phyloP scores from a whole-genome alignment of 1,140 invertebrate species.

The Apolygus lucorum region DNA sequence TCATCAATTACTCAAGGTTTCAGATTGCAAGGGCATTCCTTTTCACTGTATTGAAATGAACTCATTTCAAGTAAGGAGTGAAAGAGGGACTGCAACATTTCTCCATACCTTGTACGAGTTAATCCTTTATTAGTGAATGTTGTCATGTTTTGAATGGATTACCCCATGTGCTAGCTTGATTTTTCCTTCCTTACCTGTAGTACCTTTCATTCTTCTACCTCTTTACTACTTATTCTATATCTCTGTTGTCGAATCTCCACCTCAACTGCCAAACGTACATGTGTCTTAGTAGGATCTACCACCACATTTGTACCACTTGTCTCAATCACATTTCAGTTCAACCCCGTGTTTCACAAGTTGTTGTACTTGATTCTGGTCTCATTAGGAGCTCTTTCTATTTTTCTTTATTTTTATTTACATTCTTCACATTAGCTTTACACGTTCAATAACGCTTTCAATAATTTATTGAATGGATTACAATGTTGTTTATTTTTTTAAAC shows the following conservation, averaged over 20 bases:
- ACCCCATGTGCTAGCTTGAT: neutral
- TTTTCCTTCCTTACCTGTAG: neutral
- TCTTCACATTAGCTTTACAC: neutral
- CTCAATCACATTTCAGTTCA: conserved; percentile 2
- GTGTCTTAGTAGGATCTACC: neutral
- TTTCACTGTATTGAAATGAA: neutral
- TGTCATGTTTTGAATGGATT: conserved; percentile 24
- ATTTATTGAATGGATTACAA: neutral
- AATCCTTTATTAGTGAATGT: conserved; percentile 22
- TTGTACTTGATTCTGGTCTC: neutral
- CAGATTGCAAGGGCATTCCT: conserved; percentile 21
- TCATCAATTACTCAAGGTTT: conserved; percentile 22
- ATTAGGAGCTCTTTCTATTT: too few species aligned
- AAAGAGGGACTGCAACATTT: conserved; percentile 37
- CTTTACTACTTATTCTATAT: neutral
- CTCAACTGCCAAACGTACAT: neutral
- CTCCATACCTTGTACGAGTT: conserved; percentile 30
- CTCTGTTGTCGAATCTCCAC: too few species aligned
- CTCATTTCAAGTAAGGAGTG: conserved; percentile 18
- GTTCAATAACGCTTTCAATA: neutral
- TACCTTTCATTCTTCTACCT: neutral
- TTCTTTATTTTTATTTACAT: too few species aligned
- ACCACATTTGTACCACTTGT: neutral
- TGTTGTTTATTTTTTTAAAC: neutral
- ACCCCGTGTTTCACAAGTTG: neutral